Conservation (phyloP, 1,140 invertebrate genomes). For the Pteromalus puparum region DNA sequence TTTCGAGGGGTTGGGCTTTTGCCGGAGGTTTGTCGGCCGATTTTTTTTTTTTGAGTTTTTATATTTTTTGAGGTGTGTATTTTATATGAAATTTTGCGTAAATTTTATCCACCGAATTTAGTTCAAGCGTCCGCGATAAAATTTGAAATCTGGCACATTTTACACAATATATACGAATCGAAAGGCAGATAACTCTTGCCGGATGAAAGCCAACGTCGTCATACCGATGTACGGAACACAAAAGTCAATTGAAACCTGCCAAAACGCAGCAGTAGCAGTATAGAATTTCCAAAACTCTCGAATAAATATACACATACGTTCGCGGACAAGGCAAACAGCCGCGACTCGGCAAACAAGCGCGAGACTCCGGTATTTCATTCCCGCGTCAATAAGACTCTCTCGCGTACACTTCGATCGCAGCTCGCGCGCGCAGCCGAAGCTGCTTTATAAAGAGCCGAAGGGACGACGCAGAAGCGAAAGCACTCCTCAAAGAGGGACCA, state of each 20-base stretch:
- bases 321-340: background rate
- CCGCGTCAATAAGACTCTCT: background rate
- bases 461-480: background rate
- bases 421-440: background rate
- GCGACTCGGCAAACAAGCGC: background rate
- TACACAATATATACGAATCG: no score
- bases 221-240: background rate
- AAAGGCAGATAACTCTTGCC: no score
- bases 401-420: background rate
- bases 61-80: background rate
- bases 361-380: background rate
- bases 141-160: no score
- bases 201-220: no score
- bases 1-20: background rate
- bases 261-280: background rate
- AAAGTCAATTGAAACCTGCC: conserved; percentile 16
- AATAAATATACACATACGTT: background rate
- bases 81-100: background rate
- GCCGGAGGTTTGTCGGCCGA: background rate
- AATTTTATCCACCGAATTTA: background rate
- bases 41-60: background rate
- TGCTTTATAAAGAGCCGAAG: background rate
- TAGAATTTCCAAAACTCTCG: background rate
- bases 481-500: conserved; percentile 46
- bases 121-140: background rate